Percentiles rank a stretch among this genome's conserved stretches.
phyloP scores from a whole-genome alignment of 2,888 invertebrate genomes.

The Biston stratarius region DNA sequence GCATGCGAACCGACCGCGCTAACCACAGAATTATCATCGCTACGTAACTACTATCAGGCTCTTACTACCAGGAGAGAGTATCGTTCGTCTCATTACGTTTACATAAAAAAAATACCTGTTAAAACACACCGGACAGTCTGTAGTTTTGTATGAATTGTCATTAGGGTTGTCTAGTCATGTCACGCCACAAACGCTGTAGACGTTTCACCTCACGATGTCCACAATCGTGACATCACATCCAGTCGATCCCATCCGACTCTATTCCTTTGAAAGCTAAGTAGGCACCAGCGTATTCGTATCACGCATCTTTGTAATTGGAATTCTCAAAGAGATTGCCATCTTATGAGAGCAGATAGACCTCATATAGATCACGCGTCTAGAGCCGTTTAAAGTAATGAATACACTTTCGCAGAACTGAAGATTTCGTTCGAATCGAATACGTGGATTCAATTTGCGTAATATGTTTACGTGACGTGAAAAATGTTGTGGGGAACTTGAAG shows the following conservation, averaged over 20 bases:
- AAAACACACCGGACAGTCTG: no score
- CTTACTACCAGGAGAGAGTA: no score
- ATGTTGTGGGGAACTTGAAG: slow-evolving; percentile 4
- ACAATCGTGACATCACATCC: background rate
- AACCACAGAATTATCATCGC: no score
- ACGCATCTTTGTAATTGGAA: slow-evolving; percentile 77
- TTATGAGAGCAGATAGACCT: slow-evolving; percentile 67
- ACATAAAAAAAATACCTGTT: no score
- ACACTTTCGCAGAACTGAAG: slow-evolving; percentile 44
- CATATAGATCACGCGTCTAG: slow-evolving; percentile 66
- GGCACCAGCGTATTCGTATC: slow-evolving; percentile 58
- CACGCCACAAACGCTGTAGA: background rate
- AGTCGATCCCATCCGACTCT: slow-evolving; percentile 16
- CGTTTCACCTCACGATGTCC: background rate
- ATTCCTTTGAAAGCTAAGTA: slow-evolving; percentile 29
- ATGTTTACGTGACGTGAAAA: slow-evolving; percentile 37
- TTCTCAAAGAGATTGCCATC: slow-evolving; percentile 74
- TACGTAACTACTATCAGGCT: no score
- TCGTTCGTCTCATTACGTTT: no score
- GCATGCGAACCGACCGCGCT: no score
- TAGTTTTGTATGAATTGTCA: no score
- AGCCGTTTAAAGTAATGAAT: slow-evolving; percentile 56
- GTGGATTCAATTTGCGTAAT: slow-evolving; percentile 39
- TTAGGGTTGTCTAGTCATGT: background rate
- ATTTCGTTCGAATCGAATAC: slow-evolving; percentile 36